Base-by-base conservation (phyloP, 2,888 invertebrate species). In the Ectropis crepuscularia region DNA sequence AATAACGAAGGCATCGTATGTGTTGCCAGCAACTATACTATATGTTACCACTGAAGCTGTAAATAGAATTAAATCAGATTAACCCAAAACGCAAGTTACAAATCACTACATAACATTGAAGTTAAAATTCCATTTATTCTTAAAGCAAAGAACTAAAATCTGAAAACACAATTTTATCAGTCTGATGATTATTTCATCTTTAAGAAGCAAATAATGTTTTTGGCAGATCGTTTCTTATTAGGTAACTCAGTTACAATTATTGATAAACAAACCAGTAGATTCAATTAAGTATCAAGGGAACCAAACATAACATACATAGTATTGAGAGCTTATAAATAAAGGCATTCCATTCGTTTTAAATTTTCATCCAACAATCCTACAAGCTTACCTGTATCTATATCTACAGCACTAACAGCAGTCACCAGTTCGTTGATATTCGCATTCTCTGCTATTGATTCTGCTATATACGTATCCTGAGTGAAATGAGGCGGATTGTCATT, bases 401-500 rank as follows among this genome's bases (percentile, higher is more conserved):
- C 99, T 61, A 95, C 88, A 0, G 99, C 99, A 71, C 95, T 95
- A 0, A 99, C 98, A 86, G 97, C 97, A 48, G 97, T 96, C 6
- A 98, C 97, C 57, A 96, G 94, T 64, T 95, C 95, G 77, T 97
- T 96, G 36, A 95, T 95, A 81, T 98, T 97, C 5, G 97, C 96
- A 85, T 97, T 96, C 89, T 98, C 99, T 39, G 95, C 94, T 70
- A 97, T 94, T 55, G 95, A 95, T 73, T 96, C 95, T 0, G 96
- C 96, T 12, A 95, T 93, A 82, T 97, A 97, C 6, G 95, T 93
- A 0, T 94, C 87, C 79, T 96, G 94, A n/a, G 95, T 95, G 83
- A 99, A 99, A 75, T 95, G 95, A 0, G 99, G 99, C 16, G 96
- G 95, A 86, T 99, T 99, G 86, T 99, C 99, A 85, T 99, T 99